Evolutionary conservation across 2,113 vertebrate species (phyloP), one percentile per base, ranked within the genome.

Genomic region (Passer montanus): DNA sequence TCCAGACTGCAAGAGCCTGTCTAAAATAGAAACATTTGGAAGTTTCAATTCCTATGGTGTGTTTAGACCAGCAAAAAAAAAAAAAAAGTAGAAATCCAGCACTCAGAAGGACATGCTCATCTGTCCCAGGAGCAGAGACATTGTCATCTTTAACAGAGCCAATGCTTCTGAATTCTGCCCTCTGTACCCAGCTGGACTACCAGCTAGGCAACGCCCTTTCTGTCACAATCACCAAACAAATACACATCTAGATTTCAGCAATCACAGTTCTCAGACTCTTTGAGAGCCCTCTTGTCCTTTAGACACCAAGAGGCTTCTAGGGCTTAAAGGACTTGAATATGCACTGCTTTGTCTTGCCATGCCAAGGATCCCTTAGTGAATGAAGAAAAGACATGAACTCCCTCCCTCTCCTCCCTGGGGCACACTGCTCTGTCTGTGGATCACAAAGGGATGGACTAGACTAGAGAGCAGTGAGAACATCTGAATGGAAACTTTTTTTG

Each of bases 231-330:
- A 56, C 58, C 66, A 76, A 84, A 78, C 12, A 87, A 89, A 89
- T 52, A 83, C 4, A 89, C 68, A 95, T 75, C 91, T 85, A 93
- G 87, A 87, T 62, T 90, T 82, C 70, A 76, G 78, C 78, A 85
- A 74, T 87, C 70, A 87, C 62, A 89, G 46, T 82, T 84, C 84
- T 92, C 94, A 73, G 85, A 83, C 93, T 91, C 82, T 83, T 60
- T 87, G 59, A 84, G 89, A 93, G 66, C 20, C 44, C 81, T 82
- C 84, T 95, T 95, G 93, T 96, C 84, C 66, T 93, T 96, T 47
- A 82, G 53, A 85, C 47, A 79, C 37, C 66, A 62, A 93, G 81
- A 94, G 74, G 82, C 89, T 89, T 94, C 89, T 66, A 91, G 41
- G 58, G 47, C 67, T 94, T 70, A 76, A 83, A 79, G 67, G 41